phyloP scores from a whole-genome alignment of 2,113 vertebrate species.

The Dinomys branickii region DNA sequence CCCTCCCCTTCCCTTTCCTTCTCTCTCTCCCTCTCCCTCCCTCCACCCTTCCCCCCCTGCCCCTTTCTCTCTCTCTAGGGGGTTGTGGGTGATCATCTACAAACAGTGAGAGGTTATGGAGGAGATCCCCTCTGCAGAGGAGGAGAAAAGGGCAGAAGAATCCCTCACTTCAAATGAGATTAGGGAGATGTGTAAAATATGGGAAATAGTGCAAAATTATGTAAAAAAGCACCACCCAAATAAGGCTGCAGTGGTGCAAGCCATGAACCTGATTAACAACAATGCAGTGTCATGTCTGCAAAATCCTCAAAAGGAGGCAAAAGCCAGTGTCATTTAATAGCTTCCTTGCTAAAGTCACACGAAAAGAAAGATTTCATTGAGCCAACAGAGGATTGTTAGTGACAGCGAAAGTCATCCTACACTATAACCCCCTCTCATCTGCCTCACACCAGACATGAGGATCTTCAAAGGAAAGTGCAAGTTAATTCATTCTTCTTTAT shows the following conservation, averaged over 20 bases:
- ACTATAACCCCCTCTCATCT: background rate
- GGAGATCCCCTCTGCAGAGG: background rate
- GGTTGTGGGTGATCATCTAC: background rate
- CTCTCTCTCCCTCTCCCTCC: too few relatives aligned
- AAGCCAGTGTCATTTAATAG: background rate
- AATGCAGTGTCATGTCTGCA: background rate
- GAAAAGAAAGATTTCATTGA: background rate
- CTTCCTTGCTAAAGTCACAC: background rate
- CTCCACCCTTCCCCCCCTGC: too few relatives aligned
- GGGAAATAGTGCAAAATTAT: background rate
- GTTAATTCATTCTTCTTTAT: background rate
- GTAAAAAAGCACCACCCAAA: background rate
- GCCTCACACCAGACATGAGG: background rate
- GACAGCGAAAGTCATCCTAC: background rate
- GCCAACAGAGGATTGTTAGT: background rate
- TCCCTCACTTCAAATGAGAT: background rate
- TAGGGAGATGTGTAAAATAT: background rate
- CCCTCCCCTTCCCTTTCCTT: background rate
- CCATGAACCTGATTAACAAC: background rate
- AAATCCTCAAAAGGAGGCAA: background rate
- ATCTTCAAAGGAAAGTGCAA: background rate
- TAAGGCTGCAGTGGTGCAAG: background rate
- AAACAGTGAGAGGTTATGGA: background rate
- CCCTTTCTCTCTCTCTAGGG: background rate
- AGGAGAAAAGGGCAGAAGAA: background rate